A percentile compares a stretch with the other conserved stretches of the same genome.
These are phyloP conservation scores for Drosophila fungiperda DNA, from an alignment of 2,888 invertebrate genomes.

Conservation along the genomic window DNA sequence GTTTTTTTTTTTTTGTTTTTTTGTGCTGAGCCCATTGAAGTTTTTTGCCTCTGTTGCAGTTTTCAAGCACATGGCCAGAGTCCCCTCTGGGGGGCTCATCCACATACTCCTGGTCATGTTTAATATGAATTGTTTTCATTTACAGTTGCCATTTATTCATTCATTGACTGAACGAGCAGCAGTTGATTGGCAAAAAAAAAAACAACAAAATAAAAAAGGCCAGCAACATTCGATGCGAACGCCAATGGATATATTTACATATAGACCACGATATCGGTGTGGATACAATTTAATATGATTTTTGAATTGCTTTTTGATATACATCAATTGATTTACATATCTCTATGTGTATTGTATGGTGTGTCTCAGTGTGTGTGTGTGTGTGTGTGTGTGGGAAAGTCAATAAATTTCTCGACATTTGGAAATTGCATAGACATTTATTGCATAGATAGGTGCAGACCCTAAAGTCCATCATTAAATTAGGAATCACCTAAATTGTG, in stretches of 20 bases:
- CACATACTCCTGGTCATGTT: conserved; percentile 53
- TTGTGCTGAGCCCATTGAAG: conserved; percentile 59
- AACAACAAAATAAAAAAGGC: conserved; percentile 29
- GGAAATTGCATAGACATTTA: conserved; percentile 24
- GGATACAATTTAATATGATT: conserved; percentile 46
- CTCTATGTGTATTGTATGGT: background rate
- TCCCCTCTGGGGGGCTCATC: background rate
- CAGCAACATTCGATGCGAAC: conserved; percentile 16
- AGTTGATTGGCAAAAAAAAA: conserved; percentile 65
- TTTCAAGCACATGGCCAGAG: conserved; percentile 67
- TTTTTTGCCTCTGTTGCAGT: conserved; percentile 65
- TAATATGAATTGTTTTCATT: conserved; percentile 81
- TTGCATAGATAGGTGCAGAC: conserved; percentile 17
- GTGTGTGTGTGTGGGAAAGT: conserved; percentile 3
- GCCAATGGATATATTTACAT: conserved; percentile 4
- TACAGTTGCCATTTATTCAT: conserved; percentile 79
- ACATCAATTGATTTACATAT: conserved; percentile 60
- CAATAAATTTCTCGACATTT: conserved; percentile 13
- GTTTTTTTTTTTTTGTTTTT: conserved; percentile 30
- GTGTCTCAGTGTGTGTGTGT: conserved; percentile 15
- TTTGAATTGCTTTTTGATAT: conserved; percentile 52
- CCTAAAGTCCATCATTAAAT: conserved; percentile 1
- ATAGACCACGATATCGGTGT: conserved; percentile 9
- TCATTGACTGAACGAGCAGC: conserved; percentile 57
- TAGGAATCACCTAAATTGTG: background rate